Conservation (phyloP, 2,113 vertebrate genomes). For the Brevimyrus niger region DNA sequence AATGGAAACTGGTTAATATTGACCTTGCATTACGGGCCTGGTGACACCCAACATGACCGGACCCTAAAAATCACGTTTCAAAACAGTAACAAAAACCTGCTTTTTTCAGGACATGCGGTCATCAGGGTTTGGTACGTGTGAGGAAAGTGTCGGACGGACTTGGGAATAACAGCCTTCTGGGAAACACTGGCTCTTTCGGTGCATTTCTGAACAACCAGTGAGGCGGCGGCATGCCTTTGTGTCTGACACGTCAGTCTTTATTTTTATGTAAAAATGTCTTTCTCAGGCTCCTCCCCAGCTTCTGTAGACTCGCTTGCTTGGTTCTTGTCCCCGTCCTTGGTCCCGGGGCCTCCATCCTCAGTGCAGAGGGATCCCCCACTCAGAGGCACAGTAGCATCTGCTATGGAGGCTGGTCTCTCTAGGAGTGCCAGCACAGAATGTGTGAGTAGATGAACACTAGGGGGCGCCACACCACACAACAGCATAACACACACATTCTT, state of each 20-base stretch:
- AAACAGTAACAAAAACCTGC: neutral
- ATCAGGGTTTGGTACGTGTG: neutral
- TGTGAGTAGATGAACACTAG: neutral
- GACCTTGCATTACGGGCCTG: neutral
- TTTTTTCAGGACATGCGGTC: neutral
- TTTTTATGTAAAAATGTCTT: slow-evolving; percentile 54
- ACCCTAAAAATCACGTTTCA: neutral
- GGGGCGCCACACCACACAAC: neutral
- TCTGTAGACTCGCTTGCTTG: slow-evolving; percentile 57
- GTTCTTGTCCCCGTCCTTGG: slow-evolving; percentile 54
- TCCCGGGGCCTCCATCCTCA: slow-evolving; percentile 47
- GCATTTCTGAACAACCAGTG: neutral
- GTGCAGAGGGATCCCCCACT: slow-evolving; percentile 52
- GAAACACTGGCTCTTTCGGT: neutral
- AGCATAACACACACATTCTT: neutral
- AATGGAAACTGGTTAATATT: neutral
- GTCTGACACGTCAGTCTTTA: neutral
- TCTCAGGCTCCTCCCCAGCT: slow-evolving; percentile 69
- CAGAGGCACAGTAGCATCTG: slow-evolving; percentile 50
- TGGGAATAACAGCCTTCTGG: neutral
- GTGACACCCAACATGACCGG: neutral
- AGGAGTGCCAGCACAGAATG: neutral
- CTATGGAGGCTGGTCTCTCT: slow-evolving; percentile 34
- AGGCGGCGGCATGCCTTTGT: neutral
- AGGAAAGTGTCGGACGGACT: neutral